Evolutionary conservation across 1,140 invertebrate genomes (phyloP), one percentile per base, ranked within the genome.

Genomic region (Gryon sp.): DNA sequence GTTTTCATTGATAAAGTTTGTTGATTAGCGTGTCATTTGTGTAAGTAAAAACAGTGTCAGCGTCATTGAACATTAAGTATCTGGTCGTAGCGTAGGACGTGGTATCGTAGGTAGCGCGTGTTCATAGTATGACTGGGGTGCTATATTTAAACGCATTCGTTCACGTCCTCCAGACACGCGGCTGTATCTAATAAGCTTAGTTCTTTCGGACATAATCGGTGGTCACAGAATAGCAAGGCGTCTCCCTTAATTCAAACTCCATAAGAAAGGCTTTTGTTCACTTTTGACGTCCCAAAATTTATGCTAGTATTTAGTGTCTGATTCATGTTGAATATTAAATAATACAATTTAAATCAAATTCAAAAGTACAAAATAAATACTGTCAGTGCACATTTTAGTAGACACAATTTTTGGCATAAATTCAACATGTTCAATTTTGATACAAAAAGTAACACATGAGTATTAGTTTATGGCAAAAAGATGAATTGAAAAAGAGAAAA

Each of bases 101-200:
- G 57, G 16, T 38, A 34, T 79, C 77, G 82, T 83, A 80, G 82
- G 81, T 81, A 73, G 82, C 72, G 69, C 73, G 59, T 79, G 76
- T 78, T 80, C 79, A 66, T 59, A 79, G 48, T 72, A 70, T 79
- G 81, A 82, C 77, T 60, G 66, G 63, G 66, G 78, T 70, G 77
- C 82, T 84, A 84, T 80, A 84, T 83, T 84, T 84, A 84, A 83
- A 81, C 79, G 18, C 53, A 43, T 73, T 82, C 72, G 77, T 77
- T 75, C 52, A 72, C 46, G 79, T 78, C 69, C 53, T 74, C 69
- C 65, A 74, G 63, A 70, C 76, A 78, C 60, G 59, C 60, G 68
- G 69, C 68, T 48, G 60, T 14, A 18, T 66, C 75, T 77, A 77
- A 77, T 77, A 68, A 77, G 66, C 48, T 69, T 66, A 66, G 74